A percentile compares a stretch with the other conserved stretches of the same genome.
Conservation (phyloP, 2,113 vertebrate species). For the Nothobranchius kuhntae region DNA sequence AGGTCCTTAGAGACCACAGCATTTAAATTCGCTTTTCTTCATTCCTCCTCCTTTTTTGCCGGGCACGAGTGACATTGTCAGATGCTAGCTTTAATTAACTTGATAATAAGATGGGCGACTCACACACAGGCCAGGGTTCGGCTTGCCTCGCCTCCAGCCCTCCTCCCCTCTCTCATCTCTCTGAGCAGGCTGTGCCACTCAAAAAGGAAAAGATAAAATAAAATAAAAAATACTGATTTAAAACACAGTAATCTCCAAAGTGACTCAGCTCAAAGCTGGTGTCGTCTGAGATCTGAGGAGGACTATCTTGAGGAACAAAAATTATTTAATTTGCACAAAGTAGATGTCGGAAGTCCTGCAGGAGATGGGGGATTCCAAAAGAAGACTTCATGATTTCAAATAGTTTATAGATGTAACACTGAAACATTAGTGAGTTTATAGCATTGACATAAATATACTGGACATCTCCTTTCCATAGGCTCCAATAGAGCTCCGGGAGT, state of each 20-base stretch:
- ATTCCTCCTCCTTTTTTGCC: conserved; percentile 56
- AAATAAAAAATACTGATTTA: conserved; percentile 14
- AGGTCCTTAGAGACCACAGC: conserved; percentile 94
- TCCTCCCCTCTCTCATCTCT: conserved; percentile 29
- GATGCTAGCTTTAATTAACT: conserved; percentile 99
- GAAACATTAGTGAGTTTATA: neutral
- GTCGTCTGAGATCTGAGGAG: conserved; percentile 3
- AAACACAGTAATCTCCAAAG: neutral
- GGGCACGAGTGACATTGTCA: conserved; percentile 98
- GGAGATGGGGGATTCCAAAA: neutral
- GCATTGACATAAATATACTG: too few relatives aligned
- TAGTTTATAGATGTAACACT: neutral
- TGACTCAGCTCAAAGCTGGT: neutral
- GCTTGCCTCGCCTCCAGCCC: conserved; percentile 82
- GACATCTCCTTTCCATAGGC: too few relatives aligned
- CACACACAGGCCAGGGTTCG: conserved; percentile 86
- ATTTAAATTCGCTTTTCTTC: conserved; percentile 98
- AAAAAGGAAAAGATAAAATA: neutral
- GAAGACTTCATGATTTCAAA: conserved; percentile 5
- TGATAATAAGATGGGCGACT: conserved; percentile 98
- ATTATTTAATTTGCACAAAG: conserved; percentile 13
- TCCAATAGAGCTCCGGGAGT: too few relatives aligned
- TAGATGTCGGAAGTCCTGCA: neutral
- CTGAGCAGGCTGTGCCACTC: conserved; percentile 28
- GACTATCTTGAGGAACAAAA: neutral